These are phyloP conservation scores for Asobara japonica DNA, from an alignment of 1,140 invertebrate genomes.

Conservation along the genomic window DNA sequence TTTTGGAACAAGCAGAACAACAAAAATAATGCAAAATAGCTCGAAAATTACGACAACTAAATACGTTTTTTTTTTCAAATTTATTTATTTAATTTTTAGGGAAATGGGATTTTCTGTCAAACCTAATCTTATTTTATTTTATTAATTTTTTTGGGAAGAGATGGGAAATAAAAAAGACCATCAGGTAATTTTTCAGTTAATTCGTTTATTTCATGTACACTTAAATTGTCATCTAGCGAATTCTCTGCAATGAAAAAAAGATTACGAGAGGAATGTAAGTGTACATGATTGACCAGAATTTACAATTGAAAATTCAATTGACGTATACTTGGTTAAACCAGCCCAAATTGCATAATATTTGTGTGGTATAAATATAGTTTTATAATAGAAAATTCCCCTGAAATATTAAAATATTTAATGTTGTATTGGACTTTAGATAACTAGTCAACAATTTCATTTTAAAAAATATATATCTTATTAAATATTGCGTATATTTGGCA, in stretches of 20 bases:
- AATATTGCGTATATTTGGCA: conserved; percentile 50
- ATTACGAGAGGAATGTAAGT: too few relatives aligned
- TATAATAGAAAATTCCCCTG: neutral
- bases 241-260: too few relatives aligned
- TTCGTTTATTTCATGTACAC: too few relatives aligned
- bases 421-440: neutral
- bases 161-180: too few relatives aligned
- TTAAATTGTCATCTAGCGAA: too few relatives aligned
- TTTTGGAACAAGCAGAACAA: neutral
- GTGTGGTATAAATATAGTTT: neutral
- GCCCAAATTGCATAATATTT: neutral
- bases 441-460: conserved; percentile 39
- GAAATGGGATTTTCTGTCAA: neutral
- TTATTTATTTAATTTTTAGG: neutral
- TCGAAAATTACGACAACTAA: neutral
- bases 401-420: neutral
- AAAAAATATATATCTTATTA: conserved; percentile 32
- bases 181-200: too few relatives aligned
- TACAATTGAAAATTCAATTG: neutral
- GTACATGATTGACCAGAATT: neutral
- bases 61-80: neutral
- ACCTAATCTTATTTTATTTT: neutral
- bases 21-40: neutral
- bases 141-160: neutral
- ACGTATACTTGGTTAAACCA: neutral